These are phyloP conservation scores for Dryobotodes eremita DNA, from an alignment of 2,888 invertebrate genomes.

Conservation along the genomic window DNA sequence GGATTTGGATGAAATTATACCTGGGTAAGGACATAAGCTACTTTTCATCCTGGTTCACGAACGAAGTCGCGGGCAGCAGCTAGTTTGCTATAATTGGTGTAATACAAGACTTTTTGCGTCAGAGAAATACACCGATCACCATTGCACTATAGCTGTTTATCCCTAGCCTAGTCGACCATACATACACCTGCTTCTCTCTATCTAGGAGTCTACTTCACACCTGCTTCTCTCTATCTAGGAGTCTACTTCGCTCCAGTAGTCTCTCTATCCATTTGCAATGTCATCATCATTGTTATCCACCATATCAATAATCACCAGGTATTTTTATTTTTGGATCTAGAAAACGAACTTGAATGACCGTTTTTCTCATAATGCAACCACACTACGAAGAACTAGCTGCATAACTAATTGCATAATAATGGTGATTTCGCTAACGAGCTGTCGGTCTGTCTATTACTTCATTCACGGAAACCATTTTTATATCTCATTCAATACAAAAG, in stretches of 20 bases:
- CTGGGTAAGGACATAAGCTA: too few relatives aligned
- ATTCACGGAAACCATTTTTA: constrained; percentile 46
- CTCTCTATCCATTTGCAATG: not conserved
- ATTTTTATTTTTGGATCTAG: not conserved
- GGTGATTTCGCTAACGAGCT: constrained; percentile 26
- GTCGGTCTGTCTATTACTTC: constrained; percentile 19
- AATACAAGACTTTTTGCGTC: not conserved
- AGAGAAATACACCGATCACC: not conserved
- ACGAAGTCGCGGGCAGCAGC: too few relatives aligned
- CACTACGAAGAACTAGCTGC: not conserved
- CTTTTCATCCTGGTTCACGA: too few relatives aligned
- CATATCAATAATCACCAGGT: not conserved
- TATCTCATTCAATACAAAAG: constrained; percentile 46
- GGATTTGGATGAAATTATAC: too few relatives aligned
- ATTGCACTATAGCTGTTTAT: not conserved
- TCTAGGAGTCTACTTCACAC: not conserved
- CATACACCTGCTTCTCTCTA: not conserved
- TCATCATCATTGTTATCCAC: not conserved
- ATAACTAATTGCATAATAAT: constrained; percentile 12
- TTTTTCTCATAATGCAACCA: not conserved
- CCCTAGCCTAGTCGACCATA: not conserved
- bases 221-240: not conserved
- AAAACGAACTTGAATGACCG: not conserved
- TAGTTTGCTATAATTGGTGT: not conserved
- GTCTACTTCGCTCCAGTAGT: too few relatives aligned